Percentiles rank a stretch among this genome's conserved stretches.
Conservation (phyloP, 2,113 vertebrate genomes). For the Psophia crepitans region DNA sequence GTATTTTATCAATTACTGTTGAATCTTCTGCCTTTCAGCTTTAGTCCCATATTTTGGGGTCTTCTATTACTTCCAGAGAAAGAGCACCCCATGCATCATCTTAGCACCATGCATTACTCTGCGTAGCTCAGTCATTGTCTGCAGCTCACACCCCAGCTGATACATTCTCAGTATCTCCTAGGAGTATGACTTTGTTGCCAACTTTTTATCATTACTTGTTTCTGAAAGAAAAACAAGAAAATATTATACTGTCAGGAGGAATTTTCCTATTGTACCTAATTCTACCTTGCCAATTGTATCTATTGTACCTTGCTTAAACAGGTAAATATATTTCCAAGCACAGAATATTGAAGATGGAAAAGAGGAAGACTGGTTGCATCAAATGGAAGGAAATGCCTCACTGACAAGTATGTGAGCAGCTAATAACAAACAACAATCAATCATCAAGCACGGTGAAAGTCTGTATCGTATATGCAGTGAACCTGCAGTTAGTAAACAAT, state of each 20-base stretch:
- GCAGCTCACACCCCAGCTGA: neutral
- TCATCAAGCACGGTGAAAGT: neutral
- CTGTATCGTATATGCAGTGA: neutral
- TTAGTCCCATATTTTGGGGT: neutral
- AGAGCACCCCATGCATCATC: neutral
- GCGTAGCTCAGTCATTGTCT: neutral
- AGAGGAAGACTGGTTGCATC: neutral
- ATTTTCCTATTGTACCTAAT: neutral
- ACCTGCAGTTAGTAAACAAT: neutral
- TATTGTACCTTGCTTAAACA: neutral
- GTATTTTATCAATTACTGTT: neutral
- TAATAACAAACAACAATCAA: neutral
- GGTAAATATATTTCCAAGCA: neutral
- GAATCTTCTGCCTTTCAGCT: neutral
- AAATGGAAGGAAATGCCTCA: neutral
- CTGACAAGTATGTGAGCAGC: neutral
- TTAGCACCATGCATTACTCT: neutral
- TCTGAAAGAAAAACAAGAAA: neutral
- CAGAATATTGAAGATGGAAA: neutral
- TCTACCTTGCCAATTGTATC: no score
- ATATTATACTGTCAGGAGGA: neutral
- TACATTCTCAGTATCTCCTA: neutral
- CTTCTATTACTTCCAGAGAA: neutral
- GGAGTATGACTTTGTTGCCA: neutral
- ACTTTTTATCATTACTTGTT: neutral